Conservation (phyloP, 2,888 invertebrate genomes). For the Antheraea assamensis region DNA sequence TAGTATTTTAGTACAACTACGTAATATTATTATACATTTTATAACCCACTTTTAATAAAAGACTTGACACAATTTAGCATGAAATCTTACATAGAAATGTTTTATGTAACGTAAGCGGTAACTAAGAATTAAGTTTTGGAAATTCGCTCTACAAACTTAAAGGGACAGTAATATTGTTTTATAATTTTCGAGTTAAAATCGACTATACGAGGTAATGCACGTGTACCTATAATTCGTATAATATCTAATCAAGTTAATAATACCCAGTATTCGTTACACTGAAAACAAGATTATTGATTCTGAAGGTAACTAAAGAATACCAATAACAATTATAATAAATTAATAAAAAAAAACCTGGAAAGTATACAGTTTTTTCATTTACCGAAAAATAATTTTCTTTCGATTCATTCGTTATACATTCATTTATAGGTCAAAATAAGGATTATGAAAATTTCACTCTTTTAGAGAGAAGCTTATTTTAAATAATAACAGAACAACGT, state of each 20-base stretch:
- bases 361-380: not conserved
- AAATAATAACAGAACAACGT: not conserved
- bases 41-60: no score
- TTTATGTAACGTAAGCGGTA: no score
- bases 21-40: no score
- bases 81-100: no score
- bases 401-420: not conserved
- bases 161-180: not conserved
- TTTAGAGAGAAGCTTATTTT: not conserved
- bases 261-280: conserved; percentile 47
- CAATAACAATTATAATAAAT: not conserved
- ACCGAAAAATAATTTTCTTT: not conserved
- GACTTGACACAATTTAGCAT: no score
- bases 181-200: not conserved
- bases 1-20: no score
- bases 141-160: not conserved
- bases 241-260: conserved; percentile 48
- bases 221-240: conserved; percentile 47
- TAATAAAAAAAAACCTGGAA: not conserved
- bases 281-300: conserved; percentile 39
- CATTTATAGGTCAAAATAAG: not conserved
- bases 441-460: not conserved
- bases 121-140: no score
- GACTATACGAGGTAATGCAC: conserved; percentile 28
- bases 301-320: not conserved